A percentile compares a stretch with the other conserved stretches of the same genome.
Evolutionary conservation across 2,797 vertebrate species (phyloP).

Genomic region (Chromis chromis): DNA sequence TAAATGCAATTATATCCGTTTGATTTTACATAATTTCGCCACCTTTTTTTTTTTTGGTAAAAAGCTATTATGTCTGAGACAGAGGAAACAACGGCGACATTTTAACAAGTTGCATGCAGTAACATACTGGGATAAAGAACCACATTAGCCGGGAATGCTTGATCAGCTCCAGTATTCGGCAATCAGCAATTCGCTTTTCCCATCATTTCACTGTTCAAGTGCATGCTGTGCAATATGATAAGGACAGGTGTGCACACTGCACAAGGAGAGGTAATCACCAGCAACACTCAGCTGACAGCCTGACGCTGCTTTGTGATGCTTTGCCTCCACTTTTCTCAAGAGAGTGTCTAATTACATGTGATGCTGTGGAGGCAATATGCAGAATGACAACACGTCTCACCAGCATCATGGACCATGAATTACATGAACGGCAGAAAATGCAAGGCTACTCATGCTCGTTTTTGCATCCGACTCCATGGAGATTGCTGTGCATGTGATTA

Average conservation of each 20-base stretch:
- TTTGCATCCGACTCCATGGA: conserved; percentile 14
- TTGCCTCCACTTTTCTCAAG: conserved; percentile 21
- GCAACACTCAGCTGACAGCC: conserved; percentile 37
- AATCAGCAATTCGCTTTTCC: conserved; percentile 15
- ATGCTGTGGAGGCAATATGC: conserved; percentile 27
- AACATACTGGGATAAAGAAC: background rate
- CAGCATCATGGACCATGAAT: conserved; percentile 30
- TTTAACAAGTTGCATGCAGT: background rate
- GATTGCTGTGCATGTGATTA: conserved; percentile 9
- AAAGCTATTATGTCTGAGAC: conserved; percentile 4
- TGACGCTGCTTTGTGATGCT: conserved; percentile 23
- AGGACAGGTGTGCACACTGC: conserved; percentile 47
- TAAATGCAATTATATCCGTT: conserved; percentile 18
- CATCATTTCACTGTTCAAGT: conserved; percentile 24
- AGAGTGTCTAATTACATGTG: conserved; percentile 47
- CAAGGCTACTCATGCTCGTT: background rate
- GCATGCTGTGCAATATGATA: conserved; percentile 34
- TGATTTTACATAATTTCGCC: background rate
- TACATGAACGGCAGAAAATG: conserved; percentile 29
- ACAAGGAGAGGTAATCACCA: conserved; percentile 55
- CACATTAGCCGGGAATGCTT: conserved; percentile 17
- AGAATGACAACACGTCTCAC: conserved; percentile 41
- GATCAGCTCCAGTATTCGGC: conserved; percentile 20
- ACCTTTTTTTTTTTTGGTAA: background rate
- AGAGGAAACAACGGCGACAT: background rate